Percentiles rank a stretch among this genome's conserved stretches.
These are phyloP conservation scores for Origma solitaria DNA, from an alignment of 2,113 vertebrate species.

Conservation along the genomic window DNA sequence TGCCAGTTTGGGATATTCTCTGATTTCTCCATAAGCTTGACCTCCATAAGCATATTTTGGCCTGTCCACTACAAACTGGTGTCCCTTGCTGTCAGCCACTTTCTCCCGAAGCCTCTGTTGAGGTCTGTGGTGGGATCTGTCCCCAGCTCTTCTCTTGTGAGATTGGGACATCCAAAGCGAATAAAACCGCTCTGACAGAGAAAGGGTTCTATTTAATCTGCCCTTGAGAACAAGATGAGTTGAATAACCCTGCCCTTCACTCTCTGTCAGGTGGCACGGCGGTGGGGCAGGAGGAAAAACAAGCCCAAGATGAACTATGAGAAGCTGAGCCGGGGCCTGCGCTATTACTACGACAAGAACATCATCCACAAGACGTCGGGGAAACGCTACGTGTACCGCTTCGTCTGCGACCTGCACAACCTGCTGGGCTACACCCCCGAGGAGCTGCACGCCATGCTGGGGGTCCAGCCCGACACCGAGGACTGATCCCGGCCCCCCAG, in stretches of 20 bases:
- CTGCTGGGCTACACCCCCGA: constrained; percentile 83
- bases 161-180: background rate
- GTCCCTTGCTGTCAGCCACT: background rate
- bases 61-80: background rate
- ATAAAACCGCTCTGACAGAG: background rate
- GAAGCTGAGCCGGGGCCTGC: constrained; percentile 85
- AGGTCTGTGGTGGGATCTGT: background rate
- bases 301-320: constrained; percentile 96
- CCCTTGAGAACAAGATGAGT: fast-evolving
- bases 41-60: background rate
- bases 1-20: background rate
- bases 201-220: background rate
- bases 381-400: constrained; percentile 89
- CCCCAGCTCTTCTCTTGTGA: background rate
- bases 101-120: background rate
- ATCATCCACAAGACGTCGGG: constrained; percentile 91
- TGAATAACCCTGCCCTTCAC: background rate
- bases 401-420: constrained; percentile 87
- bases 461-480: constrained; percentile 84
- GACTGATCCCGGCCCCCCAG: constrained; percentile 70
- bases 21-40: background rate
- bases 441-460: constrained; percentile 86
- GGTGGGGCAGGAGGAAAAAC: constrained; percentile 88
- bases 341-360: constrained; percentile 92
- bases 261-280: constrained; percentile 77